Conservation (phyloP, 2,797 vertebrate genomes). For the Fringilla coelebs region DNA sequence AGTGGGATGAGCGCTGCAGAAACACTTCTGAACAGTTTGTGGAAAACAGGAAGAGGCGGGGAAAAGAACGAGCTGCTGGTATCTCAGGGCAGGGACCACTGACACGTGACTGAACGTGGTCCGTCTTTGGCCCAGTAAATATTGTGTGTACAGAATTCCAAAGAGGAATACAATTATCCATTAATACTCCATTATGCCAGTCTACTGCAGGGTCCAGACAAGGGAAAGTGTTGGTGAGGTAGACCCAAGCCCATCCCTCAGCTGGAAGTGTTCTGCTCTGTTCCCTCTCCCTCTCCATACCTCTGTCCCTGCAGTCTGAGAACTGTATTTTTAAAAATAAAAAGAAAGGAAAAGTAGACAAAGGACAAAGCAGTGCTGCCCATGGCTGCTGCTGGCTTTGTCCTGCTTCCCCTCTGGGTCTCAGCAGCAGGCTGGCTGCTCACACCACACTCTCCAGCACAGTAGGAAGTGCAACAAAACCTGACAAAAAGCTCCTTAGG, state of each 20-base stretch:
- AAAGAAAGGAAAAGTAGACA: rapidly evolving
- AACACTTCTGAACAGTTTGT: rapidly evolving
- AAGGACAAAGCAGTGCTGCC: background rate
- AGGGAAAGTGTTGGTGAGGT: rapidly evolving
- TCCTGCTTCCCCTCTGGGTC: background rate
- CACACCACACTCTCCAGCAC: rapidly evolving
- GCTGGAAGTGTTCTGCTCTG: rapidly evolving
- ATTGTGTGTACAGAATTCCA: rapidly evolving
- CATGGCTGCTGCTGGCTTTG: background rate
- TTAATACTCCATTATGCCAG: rapidly evolving
- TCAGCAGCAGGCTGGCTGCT: background rate
- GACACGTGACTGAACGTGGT: background rate
- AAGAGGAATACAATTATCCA: rapidly evolving
- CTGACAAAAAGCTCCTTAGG: background rate
- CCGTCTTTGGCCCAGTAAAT: background rate
- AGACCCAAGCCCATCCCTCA: background rate
- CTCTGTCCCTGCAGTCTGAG: background rate
- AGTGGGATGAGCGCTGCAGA: background rate
- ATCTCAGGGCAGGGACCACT: background rate
- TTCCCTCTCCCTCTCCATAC: background rate
- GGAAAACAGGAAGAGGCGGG: background rate
- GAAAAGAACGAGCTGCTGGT: background rate
- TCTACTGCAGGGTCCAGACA: too few species aligned
- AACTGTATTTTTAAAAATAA: background rate
- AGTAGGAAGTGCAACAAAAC: background rate